Conservation (phyloP, 2,797 vertebrate genomes). For the Channallabes apus region DNA sequence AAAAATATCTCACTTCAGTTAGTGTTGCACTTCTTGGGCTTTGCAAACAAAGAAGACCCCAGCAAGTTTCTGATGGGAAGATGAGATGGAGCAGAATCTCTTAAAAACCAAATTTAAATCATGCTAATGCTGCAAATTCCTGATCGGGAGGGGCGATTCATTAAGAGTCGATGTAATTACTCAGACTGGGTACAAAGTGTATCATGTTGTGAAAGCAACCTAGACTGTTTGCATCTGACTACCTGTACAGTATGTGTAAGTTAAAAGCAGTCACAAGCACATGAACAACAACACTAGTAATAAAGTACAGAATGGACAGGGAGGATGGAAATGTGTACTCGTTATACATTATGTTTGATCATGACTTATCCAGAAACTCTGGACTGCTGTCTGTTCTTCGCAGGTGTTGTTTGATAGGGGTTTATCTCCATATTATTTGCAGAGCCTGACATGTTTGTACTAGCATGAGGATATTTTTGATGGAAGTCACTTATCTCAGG, state of each 20-base stretch:
- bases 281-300: not conserved
- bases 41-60: too few relatives aligned
- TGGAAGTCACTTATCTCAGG: not conserved
- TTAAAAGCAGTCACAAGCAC: not conserved
- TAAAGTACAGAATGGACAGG: not conserved
- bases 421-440: not conserved
- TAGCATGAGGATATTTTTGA: not conserved
- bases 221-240: not conserved
- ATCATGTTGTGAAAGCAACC: not conserved
- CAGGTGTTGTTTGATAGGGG: too few relatives aligned
- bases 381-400: conserved; percentile 2
- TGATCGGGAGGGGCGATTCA: not conserved
- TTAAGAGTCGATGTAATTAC: not conserved
- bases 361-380: not conserved
- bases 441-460: not conserved
- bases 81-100: too few relatives aligned
- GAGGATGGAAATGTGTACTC: not conserved
- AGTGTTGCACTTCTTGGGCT: too few relatives aligned
- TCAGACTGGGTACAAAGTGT: not conserved
- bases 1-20: too few relatives aligned
- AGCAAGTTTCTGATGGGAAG: too few relatives aligned
- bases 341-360: not conserved
- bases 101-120: too few relatives aligned
- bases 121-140: too few relatives aligned
- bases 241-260: not conserved